Base-by-base conservation (phyloP, 2,888 invertebrate genomes). In the Monopis laevigella region DNA sequence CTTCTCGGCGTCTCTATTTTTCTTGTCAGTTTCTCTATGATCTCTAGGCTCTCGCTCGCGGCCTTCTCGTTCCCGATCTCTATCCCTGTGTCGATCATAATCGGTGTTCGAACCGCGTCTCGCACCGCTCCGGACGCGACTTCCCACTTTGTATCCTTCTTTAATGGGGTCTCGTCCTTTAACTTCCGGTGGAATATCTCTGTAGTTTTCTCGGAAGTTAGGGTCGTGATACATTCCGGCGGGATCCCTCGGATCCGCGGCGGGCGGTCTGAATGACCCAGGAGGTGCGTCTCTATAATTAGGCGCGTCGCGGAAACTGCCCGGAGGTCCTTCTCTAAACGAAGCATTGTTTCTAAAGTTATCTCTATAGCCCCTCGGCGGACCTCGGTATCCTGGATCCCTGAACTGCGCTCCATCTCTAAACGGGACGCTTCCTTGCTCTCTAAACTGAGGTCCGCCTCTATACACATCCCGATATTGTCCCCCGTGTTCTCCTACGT, bases 391-490 rank as follows among this genome's bases (percentile, higher is more conserved):
- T 11, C 39, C 18, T n/a, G 35, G 35, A 32, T 70, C 70, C 46
- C 74, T 66, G 46, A 58, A 72, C 11, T 64, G 57, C 3, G 35
- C 13, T 18, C 55, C 56, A 34, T 61, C 62, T 49, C 62, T 53
- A 38, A 52, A 62, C 3, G 39, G 54, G 47, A 64, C 64, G 2
- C 62, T 61, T 11, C 40, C 39, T 32, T 70, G 56, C 34, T 61
- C 62, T 48, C 62, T 54, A 38, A 52, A 62, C 4, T 56, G 49
- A 54, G 7, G 62, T 10, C 63, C 65, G 14, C 66, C 62, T 51
- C 77, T 65, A 49, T 60, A 77, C 51, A 66, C 71, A 44, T 78
- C 77, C 42, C 78, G 62, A 50, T 59, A 77, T n/a, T 75, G 68
- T 7, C 51, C 51, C 12, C 62, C 52, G 6, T 21, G 32, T 38